These are phyloP conservation scores for Euborellia annulipes DNA, from an alignment of 1,140 invertebrate genomes.

Conservation along the genomic window DNA sequence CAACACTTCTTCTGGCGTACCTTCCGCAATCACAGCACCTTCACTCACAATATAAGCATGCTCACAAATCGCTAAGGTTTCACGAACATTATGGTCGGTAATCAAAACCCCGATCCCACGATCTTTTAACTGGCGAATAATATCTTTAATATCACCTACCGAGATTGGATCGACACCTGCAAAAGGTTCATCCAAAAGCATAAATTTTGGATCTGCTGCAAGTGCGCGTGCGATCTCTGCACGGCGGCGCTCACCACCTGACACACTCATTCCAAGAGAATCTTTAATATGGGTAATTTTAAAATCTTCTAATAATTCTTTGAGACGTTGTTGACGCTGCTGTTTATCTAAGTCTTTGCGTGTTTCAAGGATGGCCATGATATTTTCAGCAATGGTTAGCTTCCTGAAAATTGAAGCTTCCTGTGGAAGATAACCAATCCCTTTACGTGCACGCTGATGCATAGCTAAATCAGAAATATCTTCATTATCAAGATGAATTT, in stretches of 20 bases:
- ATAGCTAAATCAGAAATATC: not conserved
- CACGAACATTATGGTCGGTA: conserved; percentile 20
- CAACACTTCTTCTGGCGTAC: not conserved
- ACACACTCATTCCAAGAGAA: conserved; percentile 7
- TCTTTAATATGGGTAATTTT: conserved; percentile 4
- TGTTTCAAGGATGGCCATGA: not conserved
- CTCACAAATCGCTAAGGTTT: conserved; percentile 14
- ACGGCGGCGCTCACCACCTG: conserved; percentile 21
- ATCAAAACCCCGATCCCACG: conserved; percentile 15
- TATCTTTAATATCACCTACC: conserved; percentile 13
- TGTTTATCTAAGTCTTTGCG: not conserved
- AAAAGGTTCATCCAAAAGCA: conserved; percentile 23
- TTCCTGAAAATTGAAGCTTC: not conserved
- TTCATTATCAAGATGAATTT: conserved; percentile 11
- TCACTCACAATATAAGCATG: conserved; percentile 12
- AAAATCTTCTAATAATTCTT: conserved; percentile 10
- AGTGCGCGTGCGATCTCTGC: conserved; percentile 21
- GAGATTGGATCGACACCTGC: conserved; percentile 19
- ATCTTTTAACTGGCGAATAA: conserved; percentile 9
- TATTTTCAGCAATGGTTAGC: not conserved
- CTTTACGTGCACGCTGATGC: not conserved
- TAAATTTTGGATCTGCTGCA: conserved; percentile 17
- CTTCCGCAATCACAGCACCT: not conserved
- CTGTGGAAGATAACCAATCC: conserved; percentile 3
- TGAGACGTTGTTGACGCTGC: not conserved